phyloP scores from a whole-genome alignment of 2,888 invertebrate genomes.

The Dynastes maya region DNA sequence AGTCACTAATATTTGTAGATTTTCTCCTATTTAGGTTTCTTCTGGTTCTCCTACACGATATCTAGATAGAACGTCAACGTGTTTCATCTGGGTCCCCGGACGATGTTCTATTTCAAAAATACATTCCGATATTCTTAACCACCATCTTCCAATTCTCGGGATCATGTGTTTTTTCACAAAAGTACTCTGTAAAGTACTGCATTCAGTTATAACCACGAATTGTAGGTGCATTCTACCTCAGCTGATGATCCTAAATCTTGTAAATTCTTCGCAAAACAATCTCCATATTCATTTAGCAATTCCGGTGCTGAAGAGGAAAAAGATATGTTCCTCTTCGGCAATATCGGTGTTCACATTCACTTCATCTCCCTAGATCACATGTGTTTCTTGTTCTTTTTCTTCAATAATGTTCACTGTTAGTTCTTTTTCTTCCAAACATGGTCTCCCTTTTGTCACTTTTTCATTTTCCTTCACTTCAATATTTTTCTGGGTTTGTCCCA shows the following conservation, averaged over 20 bases:
- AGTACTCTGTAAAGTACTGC: no score
- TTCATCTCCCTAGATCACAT: neutral
- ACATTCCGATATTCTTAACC: no score
- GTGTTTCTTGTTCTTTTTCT: neutral
- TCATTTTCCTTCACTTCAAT: neutral
- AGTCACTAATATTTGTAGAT: no score
- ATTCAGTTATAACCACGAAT: no score
- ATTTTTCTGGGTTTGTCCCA: neutral
- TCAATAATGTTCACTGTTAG: neutral
- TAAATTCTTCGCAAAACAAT: constrained; percentile 11
- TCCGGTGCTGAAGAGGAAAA: no score
- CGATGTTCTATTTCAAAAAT: no score
- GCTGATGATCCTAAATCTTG: neutral
- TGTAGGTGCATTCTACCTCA: neutral
- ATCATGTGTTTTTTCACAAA: no score
- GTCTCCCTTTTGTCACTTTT: neutral
- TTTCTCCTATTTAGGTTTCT: no score
- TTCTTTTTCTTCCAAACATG: neutral
- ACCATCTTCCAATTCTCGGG: no score
- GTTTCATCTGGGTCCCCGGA: no score
- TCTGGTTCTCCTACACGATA: no score
- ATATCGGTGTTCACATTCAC: neutral
- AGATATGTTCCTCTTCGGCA: neutral
- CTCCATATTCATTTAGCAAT: neutral
- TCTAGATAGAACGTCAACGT: no score